A percentile compares a stretch with the other conserved stretches of the same genome.
These are phyloP conservation scores for Pollenia griseotomentosa DNA, from an alignment of 2,888 invertebrate species.

Conservation along the genomic window DNA sequence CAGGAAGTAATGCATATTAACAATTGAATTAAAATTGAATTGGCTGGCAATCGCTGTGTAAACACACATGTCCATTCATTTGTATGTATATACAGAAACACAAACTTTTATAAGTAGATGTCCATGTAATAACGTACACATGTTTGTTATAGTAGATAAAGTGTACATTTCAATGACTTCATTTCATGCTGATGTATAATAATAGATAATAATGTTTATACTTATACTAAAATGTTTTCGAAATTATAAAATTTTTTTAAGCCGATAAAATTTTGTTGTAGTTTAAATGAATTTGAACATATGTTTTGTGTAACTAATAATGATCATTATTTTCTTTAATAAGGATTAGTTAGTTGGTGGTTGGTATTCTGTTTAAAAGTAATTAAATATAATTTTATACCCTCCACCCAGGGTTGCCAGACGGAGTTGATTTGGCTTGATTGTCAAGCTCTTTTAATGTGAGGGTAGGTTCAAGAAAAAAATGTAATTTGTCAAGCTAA, in stretches of 20 bases:
- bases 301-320: no score
- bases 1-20: conserved; percentile 44
- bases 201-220: background rate
- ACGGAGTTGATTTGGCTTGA: no score
- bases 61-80: background rate
- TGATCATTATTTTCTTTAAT: no score
- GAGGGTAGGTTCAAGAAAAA: no score
- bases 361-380: no score
- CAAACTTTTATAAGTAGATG: background rate
- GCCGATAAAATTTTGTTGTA: background rate
- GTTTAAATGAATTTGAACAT: background rate
- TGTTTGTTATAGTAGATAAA: conserved; percentile 1
- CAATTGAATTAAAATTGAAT: conserved; percentile 60
- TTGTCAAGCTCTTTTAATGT: no score
- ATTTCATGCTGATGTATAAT: conserved; percentile 6
- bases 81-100: background rate
- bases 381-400: no score
- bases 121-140: conserved; percentile 5
- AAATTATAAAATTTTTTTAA: background rate
- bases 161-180: conserved; percentile 31
- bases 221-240: background rate
- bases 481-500: no score
- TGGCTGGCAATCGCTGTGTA: conserved; percentile 33
- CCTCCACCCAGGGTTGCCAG: no score
- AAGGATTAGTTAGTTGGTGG: no score